Evolutionary conservation across 2,888 invertebrate species (phyloP).

Genomic region (Apamea crenata): DNA sequence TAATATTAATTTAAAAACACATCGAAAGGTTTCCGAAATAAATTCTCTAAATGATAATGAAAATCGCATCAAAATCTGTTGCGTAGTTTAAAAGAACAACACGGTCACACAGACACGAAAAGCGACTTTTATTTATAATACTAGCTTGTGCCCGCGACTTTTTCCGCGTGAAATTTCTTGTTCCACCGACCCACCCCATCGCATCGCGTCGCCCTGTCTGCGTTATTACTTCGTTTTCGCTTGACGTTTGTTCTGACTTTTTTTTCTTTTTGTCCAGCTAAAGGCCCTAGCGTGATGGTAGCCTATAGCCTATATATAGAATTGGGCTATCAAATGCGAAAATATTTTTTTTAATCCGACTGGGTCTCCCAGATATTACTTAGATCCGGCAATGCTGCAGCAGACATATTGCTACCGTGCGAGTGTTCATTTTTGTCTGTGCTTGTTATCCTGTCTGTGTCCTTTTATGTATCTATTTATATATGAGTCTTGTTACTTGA

Average conservation of each 20-base stretch:
- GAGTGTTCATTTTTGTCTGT: too few species aligned
- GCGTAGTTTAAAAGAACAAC: neutral
- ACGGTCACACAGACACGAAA: too few species aligned
- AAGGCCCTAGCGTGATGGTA: too few species aligned
- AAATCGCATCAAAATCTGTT: neutral
- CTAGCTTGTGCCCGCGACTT: too few species aligned
- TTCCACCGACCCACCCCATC: neutral
- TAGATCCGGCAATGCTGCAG: too few species aligned
- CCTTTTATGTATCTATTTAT: too few species aligned
- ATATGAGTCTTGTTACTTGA: too few species aligned
- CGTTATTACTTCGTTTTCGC: neutral
- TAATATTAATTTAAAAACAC: neutral
- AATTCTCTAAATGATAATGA: neutral
- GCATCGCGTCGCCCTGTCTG: too few species aligned
- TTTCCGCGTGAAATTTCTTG: neutral
- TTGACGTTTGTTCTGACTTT: neutral
- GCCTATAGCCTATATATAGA: too few species aligned
- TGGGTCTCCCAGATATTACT: neutral
- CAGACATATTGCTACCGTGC: too few species aligned
- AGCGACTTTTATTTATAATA: too few species aligned
- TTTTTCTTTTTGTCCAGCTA: neutral
- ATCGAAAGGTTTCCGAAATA: neutral
- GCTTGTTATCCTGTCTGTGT: too few species aligned
- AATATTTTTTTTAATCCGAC: neutral
- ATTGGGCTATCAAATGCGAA: neutral